Conservation (phyloP, 2,113 vertebrate species). For the Hippocampus mohnikei region DNA sequence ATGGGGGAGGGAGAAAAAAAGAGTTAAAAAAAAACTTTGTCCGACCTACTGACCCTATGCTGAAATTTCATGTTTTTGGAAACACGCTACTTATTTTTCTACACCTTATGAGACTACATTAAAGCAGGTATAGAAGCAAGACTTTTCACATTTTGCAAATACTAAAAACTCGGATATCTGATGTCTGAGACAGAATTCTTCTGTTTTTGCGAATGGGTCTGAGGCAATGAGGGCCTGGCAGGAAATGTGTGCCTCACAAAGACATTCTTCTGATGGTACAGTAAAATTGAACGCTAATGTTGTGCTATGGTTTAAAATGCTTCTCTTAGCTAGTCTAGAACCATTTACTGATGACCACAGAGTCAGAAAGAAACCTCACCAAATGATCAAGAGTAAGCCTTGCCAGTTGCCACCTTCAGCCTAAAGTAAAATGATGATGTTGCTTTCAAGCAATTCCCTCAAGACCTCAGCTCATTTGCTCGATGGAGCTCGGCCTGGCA, state of each 20-base stretch:
- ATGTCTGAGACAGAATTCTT: background rate
- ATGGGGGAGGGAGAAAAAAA: too few species aligned
- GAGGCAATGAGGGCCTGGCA: background rate
- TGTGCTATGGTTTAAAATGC: too few species aligned
- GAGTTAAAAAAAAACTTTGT: too few species aligned
- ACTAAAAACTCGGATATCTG: background rate
- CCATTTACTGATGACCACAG: slow-evolving; percentile 2
- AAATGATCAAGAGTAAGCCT: slow-evolving; percentile 12
- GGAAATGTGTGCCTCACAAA: background rate
- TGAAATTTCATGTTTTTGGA: too few species aligned
- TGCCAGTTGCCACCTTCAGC: background rate
- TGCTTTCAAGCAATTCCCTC: background rate
- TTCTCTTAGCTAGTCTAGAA: background rate
- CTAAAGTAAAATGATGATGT: slow-evolving; percentile 3
- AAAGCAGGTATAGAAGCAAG: background rate
- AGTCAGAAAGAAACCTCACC: slow-evolving; percentile 16
- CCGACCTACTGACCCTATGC: too few species aligned
- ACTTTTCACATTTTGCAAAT: background rate
- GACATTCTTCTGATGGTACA: background rate
- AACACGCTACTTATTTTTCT: too few species aligned
- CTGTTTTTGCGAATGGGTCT: background rate
- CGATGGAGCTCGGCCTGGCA: slow-evolving; percentile 10
- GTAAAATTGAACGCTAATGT: background rate
- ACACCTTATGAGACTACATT: too few species aligned
- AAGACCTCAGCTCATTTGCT: slow-evolving; percentile 2